Evolutionary conservation across 1,140 invertebrate species (phyloP).

Genomic region (Lepidurus apus): DNA sequence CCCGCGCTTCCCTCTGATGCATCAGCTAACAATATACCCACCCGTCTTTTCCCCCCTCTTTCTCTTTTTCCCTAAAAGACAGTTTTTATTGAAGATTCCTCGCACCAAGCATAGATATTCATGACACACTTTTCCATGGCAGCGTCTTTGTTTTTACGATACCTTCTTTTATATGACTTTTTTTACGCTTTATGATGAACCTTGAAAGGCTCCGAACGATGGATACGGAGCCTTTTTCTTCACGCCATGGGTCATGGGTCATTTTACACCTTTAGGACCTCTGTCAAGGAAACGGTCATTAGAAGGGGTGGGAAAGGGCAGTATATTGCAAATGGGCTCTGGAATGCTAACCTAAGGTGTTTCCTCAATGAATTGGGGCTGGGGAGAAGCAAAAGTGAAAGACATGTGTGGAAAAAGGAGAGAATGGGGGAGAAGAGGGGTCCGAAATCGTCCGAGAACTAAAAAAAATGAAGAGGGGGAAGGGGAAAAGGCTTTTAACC

Average conservation of each 20-base stretch:
- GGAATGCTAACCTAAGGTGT: constrained; percentile 5
- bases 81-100: constrained; percentile 8
- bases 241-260: no score
- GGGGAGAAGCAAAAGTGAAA: constrained; percentile 12
- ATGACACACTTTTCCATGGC: background rate
- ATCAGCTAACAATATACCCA: background rate
- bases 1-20: background rate
- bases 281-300: background rate
- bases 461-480: background rate
- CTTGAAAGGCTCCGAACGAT: no score
- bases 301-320: background rate
- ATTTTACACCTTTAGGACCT: background rate
- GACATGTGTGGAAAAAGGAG: background rate
- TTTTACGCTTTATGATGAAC: background rate
- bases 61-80: background rate
- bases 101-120: background rate
- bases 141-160: background rate
- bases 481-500: constrained; percentile 23
- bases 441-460: background rate
- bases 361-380: background rate
- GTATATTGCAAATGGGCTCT: background rate
- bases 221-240: no score
- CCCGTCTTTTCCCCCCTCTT: background rate
- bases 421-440: constrained; percentile 11
- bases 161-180: background rate